These are phyloP conservation scores for Salticus scenicus DNA, from an alignment of 2,888 invertebrate species.

Conservation along the genomic window DNA sequence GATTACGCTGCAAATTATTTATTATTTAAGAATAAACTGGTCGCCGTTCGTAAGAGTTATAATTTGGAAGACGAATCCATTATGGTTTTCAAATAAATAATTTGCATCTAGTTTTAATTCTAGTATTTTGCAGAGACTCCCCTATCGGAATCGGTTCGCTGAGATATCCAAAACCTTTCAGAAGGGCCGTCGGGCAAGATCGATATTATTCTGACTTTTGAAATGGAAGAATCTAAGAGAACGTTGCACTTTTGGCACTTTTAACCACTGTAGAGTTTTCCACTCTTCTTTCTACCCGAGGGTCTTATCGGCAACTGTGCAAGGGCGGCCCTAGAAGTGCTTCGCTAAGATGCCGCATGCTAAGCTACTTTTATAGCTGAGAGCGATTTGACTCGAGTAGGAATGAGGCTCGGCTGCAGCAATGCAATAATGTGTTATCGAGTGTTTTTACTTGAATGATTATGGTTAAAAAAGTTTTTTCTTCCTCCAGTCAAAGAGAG, in stretches of 20 bases:
- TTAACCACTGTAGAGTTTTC: neutral
- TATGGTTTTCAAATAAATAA: no score
- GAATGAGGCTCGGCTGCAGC: no score
- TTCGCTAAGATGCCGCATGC: neutral
- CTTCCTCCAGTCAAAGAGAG: no score
- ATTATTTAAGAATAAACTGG: no score
- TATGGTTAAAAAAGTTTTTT: no score
- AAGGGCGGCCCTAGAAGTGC: neutral
- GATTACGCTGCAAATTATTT: no score
- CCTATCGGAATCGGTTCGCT: neutral
- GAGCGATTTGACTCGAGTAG: no score
- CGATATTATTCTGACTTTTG: neutral
- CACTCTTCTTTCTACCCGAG: neutral
- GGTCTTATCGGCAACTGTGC: neutral
- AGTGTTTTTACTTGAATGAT: no score
- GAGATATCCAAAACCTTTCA: neutral
- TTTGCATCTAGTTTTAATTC: no score
- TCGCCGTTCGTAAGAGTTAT: no score
- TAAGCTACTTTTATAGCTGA: neutral
- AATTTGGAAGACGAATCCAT: no score
- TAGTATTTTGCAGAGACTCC: neutral
- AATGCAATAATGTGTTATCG: no score
- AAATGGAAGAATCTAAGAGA: neutral
- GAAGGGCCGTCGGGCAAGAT: neutral
- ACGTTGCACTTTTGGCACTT: constrained; percentile 8